Conservation (phyloP, 2,797 vertebrate genomes). For the Falco concolor region DNA sequence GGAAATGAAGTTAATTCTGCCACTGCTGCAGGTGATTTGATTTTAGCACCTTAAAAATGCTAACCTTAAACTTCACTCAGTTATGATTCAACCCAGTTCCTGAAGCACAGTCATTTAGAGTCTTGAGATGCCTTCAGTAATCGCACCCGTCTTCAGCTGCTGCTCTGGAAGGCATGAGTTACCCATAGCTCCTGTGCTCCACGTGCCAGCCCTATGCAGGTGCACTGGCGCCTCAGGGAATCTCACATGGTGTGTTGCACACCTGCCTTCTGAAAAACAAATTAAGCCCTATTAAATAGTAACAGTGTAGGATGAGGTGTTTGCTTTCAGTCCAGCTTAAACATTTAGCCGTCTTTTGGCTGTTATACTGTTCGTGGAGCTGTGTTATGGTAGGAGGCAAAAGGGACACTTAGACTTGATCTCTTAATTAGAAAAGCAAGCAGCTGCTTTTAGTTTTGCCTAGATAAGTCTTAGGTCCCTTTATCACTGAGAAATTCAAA, state of each 20-base stretch:
- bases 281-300: background rate
- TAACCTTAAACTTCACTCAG: background rate
- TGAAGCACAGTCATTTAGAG: background rate
- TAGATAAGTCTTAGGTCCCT: background rate
- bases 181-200: background rate
- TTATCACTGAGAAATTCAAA: background rate
- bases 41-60: slow-evolving; percentile 1
- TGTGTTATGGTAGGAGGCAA: background rate
- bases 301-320: background rate
- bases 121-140: background rate
- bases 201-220: background rate
- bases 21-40: background rate
- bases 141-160: background rate
- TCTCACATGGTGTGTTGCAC: background rate
- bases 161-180: background rate
- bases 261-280: background rate
- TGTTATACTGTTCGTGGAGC: background rate
- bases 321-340: background rate
- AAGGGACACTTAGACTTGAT: background rate
- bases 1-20: background rate
- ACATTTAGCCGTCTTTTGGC: background rate
- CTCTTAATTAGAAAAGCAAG: background rate
- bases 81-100: background rate
- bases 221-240: background rate
- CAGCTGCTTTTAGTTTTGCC: background rate